Base-by-base conservation (phyloP, 1,140 invertebrate species). In the Drosophila nigrodunni region DNA sequence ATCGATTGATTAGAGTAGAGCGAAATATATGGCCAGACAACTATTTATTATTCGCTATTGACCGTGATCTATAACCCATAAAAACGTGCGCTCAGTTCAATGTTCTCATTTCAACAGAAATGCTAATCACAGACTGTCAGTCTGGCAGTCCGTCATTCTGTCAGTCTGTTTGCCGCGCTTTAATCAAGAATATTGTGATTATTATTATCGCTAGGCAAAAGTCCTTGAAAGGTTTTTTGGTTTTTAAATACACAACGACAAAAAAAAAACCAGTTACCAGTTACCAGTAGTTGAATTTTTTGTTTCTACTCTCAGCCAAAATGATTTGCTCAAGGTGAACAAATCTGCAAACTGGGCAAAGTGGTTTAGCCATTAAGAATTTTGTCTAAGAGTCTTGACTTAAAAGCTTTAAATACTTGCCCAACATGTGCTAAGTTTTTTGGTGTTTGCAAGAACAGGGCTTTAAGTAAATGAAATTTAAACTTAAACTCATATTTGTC, bases 211-310 rank as follows among this genome's bases (percentile, higher is more conserved):
- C 62, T 25, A 46, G 47, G 61, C 69, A 66, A 52, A 58, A 41
- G 72, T 80, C 77, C 78, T 80, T 80, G 78, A 80, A 61, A 43
- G 21, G 49, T 78, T 64, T 68, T 37, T 2, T 30, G 13, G 11
- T 57, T 57, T 54, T 18, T 54, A 49, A 43, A 57, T 34, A 39
- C 54, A 8, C n/a, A 49, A 65, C 60, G 67, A 71, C 8, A 18
- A 67, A 64, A 65, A 68, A 67, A 71, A 21, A 18, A 67, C 71
- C 71, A 41, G 71, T 74, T 43, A 41, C 9, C 30, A 21, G 6
- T 30, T 43, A 41, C 9, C 30, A 21, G 6, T 30, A 30, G 25
- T 30, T 30, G 25, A 47, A 64, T 41, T 52, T 34, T 44, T 34
- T 39, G 21, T 15, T 46, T 54, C n/a, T 46, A 35, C 21, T 59